Evolutionary conservation across 2,797 vertebrate genomes (phyloP).

Genomic region (Borostomias antarcticus): DNA sequence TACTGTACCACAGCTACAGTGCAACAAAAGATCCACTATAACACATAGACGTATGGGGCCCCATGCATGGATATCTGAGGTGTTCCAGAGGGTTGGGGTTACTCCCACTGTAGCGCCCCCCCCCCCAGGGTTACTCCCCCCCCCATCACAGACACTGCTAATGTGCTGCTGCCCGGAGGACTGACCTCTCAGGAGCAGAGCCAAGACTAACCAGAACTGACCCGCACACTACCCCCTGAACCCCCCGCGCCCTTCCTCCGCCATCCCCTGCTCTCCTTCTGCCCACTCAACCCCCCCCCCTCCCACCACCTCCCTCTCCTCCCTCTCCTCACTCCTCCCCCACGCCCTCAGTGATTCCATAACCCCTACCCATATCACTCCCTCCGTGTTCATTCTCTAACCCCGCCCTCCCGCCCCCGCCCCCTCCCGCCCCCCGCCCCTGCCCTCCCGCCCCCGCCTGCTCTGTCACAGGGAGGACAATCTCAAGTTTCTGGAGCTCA

Average conservation of each 20-base stretch:
- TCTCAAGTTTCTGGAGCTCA: slow-evolving; percentile 28
- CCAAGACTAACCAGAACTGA: slow-evolving; percentile 44
- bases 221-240: no score
- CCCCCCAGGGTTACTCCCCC: slow-evolving; percentile 20
- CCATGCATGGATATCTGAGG: background rate
- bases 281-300: background rate
- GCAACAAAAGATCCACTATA: no score
- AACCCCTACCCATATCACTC: background rate
- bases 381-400: background rate
- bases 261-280: background rate
- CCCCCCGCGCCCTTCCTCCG: background rate
- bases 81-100: background rate
- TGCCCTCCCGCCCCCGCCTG: background rate
- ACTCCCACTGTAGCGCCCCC: background rate
- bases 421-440: background rate
- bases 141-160: slow-evolving; percentile 5
- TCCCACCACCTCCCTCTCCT: background rate
- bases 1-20: background rate
- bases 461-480: slow-evolving; percentile 10
- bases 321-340: background rate
- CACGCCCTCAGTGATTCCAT: no score
- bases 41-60: no score
- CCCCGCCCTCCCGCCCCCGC: background rate
- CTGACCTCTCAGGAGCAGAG: slow-evolving; percentile 39
- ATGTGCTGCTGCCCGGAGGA: slow-evolving; percentile 26